Percentiles rank a stretch among this genome's conserved stretches.
Evolutionary conservation across 2,797 vertebrate genomes (phyloP).

Genomic region (Chiloscyllium punctatum): DNA sequence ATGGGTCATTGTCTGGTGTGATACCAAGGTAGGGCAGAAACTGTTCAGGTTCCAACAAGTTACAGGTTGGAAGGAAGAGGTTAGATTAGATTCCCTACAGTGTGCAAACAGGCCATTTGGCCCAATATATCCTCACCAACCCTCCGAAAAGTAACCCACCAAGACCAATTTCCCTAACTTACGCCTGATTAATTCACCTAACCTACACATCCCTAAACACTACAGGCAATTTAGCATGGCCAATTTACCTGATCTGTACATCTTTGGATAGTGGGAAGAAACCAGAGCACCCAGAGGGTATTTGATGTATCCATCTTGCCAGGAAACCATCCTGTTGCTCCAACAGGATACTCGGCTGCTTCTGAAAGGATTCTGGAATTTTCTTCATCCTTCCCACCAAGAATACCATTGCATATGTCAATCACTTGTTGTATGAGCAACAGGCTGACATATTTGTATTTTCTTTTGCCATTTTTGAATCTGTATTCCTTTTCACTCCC

Average conservation of each 20-base stretch:
- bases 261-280: too few relatives aligned
- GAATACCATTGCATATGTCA: not conserved
- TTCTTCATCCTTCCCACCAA: too few relatives aligned
- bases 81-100: too few relatives aligned
- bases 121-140: too few relatives aligned
- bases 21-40: not conserved
- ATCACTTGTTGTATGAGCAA: not conserved
- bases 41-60: not conserved
- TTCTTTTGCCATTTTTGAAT: not conserved
- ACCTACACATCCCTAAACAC: not conserved
- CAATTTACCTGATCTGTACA: too few relatives aligned
- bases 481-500: not conserved
- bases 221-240: too few relatives aligned
- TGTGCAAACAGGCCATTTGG: too few relatives aligned
- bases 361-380: not conserved
- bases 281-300: too few relatives aligned
- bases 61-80: not conserved
- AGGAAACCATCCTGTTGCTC: not conserved
- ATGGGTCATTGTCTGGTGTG: not conserved
- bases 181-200: too few relatives aligned
- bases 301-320: not conserved
- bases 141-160: too few relatives aligned
- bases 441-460: not conserved
- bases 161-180: too few relatives aligned
- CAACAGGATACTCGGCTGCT: not conserved